Evolutionary conservation across 2,888 invertebrate species (phyloP).

Genomic region (Lypha dubia): DNA sequence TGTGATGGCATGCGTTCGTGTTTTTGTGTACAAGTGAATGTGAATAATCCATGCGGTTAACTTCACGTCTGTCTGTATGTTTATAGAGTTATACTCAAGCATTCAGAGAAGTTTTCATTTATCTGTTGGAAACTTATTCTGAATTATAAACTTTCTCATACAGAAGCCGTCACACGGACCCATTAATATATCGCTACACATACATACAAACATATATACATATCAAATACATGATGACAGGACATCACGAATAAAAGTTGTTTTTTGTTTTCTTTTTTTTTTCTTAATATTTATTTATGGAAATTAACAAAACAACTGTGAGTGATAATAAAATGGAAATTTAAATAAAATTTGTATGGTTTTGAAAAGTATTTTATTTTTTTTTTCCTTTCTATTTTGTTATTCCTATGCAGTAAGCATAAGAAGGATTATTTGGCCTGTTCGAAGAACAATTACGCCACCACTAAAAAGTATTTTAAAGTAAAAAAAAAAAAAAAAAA

Average conservation of each 20-base stretch:
- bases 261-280: not conserved
- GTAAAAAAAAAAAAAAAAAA: no score
- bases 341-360: not conserved
- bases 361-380: no score
- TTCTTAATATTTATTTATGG: slow-evolving; percentile 50
- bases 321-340: not conserved
- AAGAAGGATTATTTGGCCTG: no score
- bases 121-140: slow-evolving; percentile 43
- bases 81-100: slow-evolving; percentile 30
- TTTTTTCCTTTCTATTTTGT: no score
- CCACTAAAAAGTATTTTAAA: no score
- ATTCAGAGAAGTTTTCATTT: slow-evolving; percentile 44
- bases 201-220: not conserved
- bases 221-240: slow-evolving; percentile 52
- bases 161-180: slow-evolving; percentile 3
- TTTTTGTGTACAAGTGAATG: not conserved
- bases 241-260: slow-evolving; percentile 52
- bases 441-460: no score
- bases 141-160: slow-evolving; percentile 42
- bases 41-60: slow-evolving; percentile 47
- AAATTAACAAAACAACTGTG: slow-evolving; percentile 46
- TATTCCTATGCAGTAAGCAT: no score
- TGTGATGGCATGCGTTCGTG: not conserved
- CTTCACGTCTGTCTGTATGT: slow-evolving; percentile 19
- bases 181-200: not conserved